A percentile compares a stretch with the other conserved stretches of the same genome.
Conservation (phyloP, 64 coral and sea anemone species). For the Pachyseris speciosa region DNA sequence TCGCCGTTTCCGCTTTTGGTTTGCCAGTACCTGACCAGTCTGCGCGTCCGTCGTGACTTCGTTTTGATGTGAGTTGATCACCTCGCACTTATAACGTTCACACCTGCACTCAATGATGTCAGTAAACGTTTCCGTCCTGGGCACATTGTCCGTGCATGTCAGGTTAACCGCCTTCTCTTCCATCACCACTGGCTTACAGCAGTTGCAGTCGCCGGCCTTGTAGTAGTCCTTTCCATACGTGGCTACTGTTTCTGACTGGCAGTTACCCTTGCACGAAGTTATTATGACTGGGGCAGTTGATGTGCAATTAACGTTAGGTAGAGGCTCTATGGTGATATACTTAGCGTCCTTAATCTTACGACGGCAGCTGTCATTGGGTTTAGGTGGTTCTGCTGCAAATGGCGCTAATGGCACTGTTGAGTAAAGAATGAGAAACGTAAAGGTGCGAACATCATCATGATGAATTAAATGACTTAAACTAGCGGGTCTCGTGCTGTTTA, state of each 20-base stretch:
- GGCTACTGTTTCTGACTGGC: background rate
- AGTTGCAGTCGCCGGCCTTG: background rate
- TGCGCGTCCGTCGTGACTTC: background rate
- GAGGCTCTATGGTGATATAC: background rate
- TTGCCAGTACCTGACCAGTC: background rate
- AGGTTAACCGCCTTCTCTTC: background rate
- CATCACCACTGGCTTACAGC: constrained; percentile 18
- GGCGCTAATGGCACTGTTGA: background rate
- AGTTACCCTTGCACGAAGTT: constrained; percentile 56
- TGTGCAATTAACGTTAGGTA: background rate
- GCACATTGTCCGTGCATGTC: background rate
- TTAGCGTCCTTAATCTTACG: background rate
- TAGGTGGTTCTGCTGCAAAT: background rate
- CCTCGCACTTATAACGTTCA: background rate
- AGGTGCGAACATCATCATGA: too few species aligned
- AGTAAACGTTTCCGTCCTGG: background rate
- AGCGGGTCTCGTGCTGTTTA: too few species aligned
- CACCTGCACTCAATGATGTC: constrained; percentile 32
- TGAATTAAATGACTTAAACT: too few species aligned
- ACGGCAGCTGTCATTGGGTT: background rate
- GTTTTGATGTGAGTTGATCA: background rate
- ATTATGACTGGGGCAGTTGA: background rate
- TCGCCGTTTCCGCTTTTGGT: background rate
- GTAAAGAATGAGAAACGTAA: too few species aligned
- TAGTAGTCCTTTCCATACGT: background rate